These are phyloP conservation scores for Patella caerulea DNA, from an alignment of 2,888 invertebrate species.

Conservation along the genomic window DNA sequence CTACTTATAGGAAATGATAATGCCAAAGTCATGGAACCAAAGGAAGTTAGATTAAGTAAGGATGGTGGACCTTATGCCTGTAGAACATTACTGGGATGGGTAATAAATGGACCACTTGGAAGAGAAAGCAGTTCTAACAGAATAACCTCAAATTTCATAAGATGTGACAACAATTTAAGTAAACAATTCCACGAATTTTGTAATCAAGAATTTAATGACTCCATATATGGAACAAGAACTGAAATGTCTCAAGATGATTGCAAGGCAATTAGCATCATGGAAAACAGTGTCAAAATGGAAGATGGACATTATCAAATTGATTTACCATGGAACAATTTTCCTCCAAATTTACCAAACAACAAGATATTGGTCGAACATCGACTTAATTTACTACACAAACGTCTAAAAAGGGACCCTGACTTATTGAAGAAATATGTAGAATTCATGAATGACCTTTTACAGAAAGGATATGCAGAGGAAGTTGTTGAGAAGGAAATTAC, in stretches of 20 bases:
- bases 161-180: conserved; percentile 84
- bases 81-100: conserved; percentile 28
- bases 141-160: conserved; percentile 14
- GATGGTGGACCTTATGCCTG: conserved; percentile 28
- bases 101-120: conserved; percentile 27
- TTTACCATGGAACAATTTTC: background rate
- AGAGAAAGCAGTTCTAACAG: background rate
- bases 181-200: conserved; percentile 81
- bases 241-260: conserved; percentile 81
- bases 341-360: background rate
- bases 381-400: conserved; percentile 1
- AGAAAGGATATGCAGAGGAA: conserved; percentile 17
- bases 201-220: conserved; percentile 20
- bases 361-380: background rate
- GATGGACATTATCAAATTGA: conserved; percentile 22
- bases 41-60: conserved; percentile 6
- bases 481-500: background rate
- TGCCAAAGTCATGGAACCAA: background rate
- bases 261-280: conserved; percentile 17
- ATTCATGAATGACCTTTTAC: conserved; percentile 18
- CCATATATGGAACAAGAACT: conserved; percentile 83
- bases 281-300: background rate
- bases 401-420: background rate
- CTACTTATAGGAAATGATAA: conserved; percentile 17
- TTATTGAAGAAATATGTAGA: conserved; percentile 6